Evolutionary conservation across 2,113 vertebrate genomes (phyloP).

Genomic region (Lampris incognitus): DNA sequence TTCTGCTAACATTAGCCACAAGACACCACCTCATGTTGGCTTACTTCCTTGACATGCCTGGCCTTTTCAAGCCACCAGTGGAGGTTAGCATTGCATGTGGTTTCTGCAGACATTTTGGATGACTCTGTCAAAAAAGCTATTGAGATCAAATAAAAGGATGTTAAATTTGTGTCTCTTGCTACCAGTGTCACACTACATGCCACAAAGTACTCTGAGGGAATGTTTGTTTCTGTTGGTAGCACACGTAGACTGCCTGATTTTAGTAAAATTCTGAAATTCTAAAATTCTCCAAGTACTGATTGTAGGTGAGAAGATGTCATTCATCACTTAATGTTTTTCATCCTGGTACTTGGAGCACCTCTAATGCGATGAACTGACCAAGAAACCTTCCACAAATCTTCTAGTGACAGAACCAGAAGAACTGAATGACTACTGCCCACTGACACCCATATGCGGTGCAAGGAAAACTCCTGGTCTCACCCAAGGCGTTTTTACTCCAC

Average conservation of each 20-base stretch:
- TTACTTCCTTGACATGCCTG: constrained; percentile 13
- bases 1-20: constrained; percentile 8
- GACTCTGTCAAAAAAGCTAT: constrained; percentile 19
- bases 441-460: constrained; percentile 21
- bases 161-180: constrained; percentile 8
- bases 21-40: constrained; percentile 18
- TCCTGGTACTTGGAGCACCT: constrained; percentile 45
- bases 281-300: neutral
- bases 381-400: constrained; percentile 4
- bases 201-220: constrained; percentile 7
- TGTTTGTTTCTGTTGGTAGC: constrained; percentile 21
- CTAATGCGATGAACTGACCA: constrained; percentile 19
- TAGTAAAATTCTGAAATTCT: neutral
- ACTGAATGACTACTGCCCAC: constrained; percentile 16
- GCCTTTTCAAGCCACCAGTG: constrained; percentile 15
- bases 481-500: constrained; percentile 13
- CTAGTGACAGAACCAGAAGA: constrained; percentile 28
- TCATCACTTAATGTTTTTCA: constrained; percentile 28
- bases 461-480: constrained; percentile 17
- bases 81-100: neutral
- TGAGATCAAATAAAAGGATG: constrained; percentile 1
- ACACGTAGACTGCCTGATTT: neutral
- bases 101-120: constrained; percentile 4
- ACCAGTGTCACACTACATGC: constrained; percentile 2
- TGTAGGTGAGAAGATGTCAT: constrained; percentile 12